Percentiles rank a stretch among this genome's conserved stretches.
phyloP scores from a whole-genome alignment of 2,797 vertebrate genomes.

The Falco cherrug region DNA sequence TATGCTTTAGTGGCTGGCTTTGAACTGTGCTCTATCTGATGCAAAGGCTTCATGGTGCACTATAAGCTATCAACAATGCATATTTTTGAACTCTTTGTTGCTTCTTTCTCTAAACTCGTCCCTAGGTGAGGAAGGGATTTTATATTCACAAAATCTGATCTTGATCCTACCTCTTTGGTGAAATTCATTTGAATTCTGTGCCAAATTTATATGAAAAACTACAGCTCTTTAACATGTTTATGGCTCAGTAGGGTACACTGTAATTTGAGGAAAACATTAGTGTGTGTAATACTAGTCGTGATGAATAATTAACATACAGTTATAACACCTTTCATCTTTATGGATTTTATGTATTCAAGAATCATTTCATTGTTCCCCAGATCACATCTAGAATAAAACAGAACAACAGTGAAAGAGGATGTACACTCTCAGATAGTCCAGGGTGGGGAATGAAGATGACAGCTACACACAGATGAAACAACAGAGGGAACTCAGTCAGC shows the following conservation, averaged over 20 bases:
- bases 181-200: background rate
- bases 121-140: background rate
- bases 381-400: slow-evolving; percentile 19
- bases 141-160: background rate
- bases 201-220: background rate
- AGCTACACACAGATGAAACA: background rate
- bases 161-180: background rate
- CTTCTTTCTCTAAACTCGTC: background rate
- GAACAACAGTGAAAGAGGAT: background rate
- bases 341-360: background rate
- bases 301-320: slow-evolving; percentile 43
- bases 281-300: background rate
- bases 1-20: background rate
- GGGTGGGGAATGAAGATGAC: background rate
- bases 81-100: background rate
- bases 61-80: background rate
- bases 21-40: background rate
- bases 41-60: background rate
- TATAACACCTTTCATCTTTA: slow-evolving; percentile 16
- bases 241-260: background rate
- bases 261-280: slow-evolving; percentile 14
- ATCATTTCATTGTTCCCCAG: background rate
- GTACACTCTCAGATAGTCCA: background rate
- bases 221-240: background rate
- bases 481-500: background rate